Evolutionary conservation across 1,140 invertebrate species (phyloP), one percentile per base, ranked within the genome.

Genomic region (Meloidogyne floridensis): DNA sequence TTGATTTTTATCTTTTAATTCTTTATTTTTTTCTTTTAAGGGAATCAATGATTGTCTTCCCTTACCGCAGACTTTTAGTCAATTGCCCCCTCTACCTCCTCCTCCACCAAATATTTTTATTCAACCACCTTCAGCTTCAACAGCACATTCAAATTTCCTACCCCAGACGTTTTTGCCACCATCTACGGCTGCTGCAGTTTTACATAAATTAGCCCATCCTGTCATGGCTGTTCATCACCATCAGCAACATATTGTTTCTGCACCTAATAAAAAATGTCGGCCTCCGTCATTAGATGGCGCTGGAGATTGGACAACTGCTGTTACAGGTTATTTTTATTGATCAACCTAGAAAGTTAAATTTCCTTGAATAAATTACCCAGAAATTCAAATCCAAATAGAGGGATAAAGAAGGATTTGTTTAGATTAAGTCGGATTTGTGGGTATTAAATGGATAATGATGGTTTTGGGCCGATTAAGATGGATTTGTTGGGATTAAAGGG

Each of bases 301-400:
- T 20, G 77, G 77, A 15, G 81, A 82, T 73, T 82, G 81, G 81
- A 82, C 47, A 11, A 83, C 81, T 18, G 81, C 81, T 53, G 81
- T 82, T 43, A 82, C 77, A 42, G 81, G 77, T 79, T 20, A 3
- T 70, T 11, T 20, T 2, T 8, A 69, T 76, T 76, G 13, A 20
- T 20, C 20, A 20, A 20, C 20, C 20, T 20, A 20, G 20, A 20
- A 20, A 20, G 20, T 20, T 32, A 20, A 20, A 20, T 20, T 20
- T 20, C 20, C 20, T 20, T 32, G 32, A 32, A 32, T 32, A 32
- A 32, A 32, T 32, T 32, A 32, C 32, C 32, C 32, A 32, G 32
- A 2, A 32, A 32, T 1, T 32, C 32, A 32, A 32, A 32, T 32
- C 32, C 32, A 32, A 32, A 32, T 32, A 20, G 20, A 20, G 20